These are phyloP conservation scores for Scaptomyza reducta DNA, from an alignment of 2,888 invertebrate species.

Conservation along the genomic window DNA sequence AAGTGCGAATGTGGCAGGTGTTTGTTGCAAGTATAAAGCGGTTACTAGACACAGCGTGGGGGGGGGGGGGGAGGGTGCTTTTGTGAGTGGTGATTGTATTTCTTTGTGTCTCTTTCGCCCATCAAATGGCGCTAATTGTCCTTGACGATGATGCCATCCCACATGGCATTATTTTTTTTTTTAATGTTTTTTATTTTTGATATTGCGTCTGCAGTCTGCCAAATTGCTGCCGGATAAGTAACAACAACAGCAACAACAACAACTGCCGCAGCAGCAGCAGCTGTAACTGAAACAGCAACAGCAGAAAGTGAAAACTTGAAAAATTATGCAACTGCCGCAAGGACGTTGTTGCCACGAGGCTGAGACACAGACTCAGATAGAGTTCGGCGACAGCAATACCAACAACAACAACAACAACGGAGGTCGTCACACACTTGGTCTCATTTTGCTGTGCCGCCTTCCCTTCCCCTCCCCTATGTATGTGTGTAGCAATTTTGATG, in stretches of 20 bases:
- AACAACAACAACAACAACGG: slow-evolving; percentile 40
- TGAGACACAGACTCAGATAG: slow-evolving; percentile 17
- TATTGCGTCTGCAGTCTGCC: slow-evolving; percentile 61
- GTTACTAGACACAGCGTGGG: background rate
- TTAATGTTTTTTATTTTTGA: slow-evolving; percentile 30
- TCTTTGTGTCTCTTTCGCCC: slow-evolving; percentile 42
- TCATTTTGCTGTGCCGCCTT: slow-evolving; percentile 54
- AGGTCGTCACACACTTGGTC: slow-evolving; percentile 78
- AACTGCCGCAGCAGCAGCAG: slow-evolving; percentile 29
- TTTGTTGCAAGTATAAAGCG: slow-evolving; percentile 12
- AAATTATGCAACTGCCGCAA: slow-evolving; percentile 78
- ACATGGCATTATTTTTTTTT: slow-evolving; percentile 48
- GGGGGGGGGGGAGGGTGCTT: background rate
- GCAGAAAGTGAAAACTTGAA: slow-evolving; percentile 76
- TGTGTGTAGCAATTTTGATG: slow-evolving; percentile 61
- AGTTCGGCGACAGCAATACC: slow-evolving; percentile 38
- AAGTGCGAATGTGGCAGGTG: slow-evolving; percentile 67
- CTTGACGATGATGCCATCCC: slow-evolving; percentile 74
- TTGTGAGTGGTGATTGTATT: slow-evolving; percentile 3
- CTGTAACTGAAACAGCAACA: slow-evolving; percentile 28
- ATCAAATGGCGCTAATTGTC: slow-evolving; percentile 74
- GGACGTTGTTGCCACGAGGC: slow-evolving; percentile 77
- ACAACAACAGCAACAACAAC: slow-evolving; percentile 23
- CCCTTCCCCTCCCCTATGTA: slow-evolving; percentile 6
- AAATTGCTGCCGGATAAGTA: slow-evolving; percentile 75